Evolutionary conservation across 2,888 invertebrate species (phyloP), one percentile per base, ranked within the genome.

Genomic region (Phalangium opilio): DNA sequence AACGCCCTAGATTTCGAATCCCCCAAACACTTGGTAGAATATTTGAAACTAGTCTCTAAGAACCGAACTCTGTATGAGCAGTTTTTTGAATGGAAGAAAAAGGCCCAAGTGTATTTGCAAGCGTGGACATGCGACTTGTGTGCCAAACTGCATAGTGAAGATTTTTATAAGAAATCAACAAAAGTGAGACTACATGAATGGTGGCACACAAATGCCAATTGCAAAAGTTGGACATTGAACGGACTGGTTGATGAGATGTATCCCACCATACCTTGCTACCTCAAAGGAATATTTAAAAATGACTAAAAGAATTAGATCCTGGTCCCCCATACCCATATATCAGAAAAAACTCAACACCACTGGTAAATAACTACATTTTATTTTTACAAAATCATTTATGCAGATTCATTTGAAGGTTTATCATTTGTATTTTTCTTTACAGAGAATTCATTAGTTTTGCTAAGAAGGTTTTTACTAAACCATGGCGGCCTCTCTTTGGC

Each of bases 381-480:
- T 27, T 27, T 8, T 27, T 27, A 27, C 27, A 27, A 27, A 27
- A 27, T 27, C 27, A 27, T 27, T 27, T 27, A 27, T 8, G 8
- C 27, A 27, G 27, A 27, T 27, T 27, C 5, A 7, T 27, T n/a
- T n/a, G n/a, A n/a, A n/a, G n/a, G n/a, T n/a, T n/a, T n/a, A n/a
- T n/a, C n/a, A n/a, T n/a, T n/a, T n/a, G n/a, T n/a, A n/a, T n/a
- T n/a, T 27, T 27, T 8, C 27, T 27, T 27, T 7, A 27, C 27
- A 27, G 27, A 27, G 8, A 27, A 27, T 8, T 27, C 27, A 27
- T 27, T 27, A 5, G 38, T 12, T 41, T 61, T 63, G 27, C 56
- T 58, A 43, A 87, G 67, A 43, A 91, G 71, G 68, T 87, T 86
- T 59, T 78, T 78, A 56, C 81, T 78, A 62, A 90, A 93, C 89